Conservation (phyloP, 2,888 invertebrate genomes). For the Drosophila fulvimacula region DNA sequence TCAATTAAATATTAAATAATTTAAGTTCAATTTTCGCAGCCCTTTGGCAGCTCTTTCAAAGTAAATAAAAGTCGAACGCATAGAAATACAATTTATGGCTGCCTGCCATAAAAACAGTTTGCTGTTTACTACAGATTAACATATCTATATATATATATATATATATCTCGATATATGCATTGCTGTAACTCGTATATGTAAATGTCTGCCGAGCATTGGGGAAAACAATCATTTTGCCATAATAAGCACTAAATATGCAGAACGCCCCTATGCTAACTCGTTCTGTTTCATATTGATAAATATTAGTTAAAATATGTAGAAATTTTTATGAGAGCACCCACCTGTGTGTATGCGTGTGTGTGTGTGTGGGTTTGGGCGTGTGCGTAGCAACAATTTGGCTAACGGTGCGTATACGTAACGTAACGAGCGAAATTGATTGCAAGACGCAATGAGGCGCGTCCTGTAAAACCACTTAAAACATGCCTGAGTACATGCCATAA, state of each 20-base stretch:
- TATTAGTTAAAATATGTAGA: conserved; percentile 79
- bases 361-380: conserved; percentile 18
- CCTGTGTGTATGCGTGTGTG: conserved; percentile 40
- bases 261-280: conserved; percentile 50
- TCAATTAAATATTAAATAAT: conserved; percentile 14
- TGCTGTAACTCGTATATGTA: conserved; percentile 46
- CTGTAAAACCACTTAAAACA: conserved; percentile 84
- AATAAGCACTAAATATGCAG: conserved; percentile 79
- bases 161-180: not conserved
- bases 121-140: conserved; percentile 1
- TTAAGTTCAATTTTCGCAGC: not conserved
- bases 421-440: conserved; percentile 81
- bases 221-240: conserved; percentile 78
- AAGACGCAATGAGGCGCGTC: conserved; percentile 83
- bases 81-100: conserved; percentile 33
- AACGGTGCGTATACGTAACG: conserved; percentile 66
- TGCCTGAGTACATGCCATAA: conserved; percentile 83
- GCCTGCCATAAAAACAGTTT: conserved; percentile 21
- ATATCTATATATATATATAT: not conserved
- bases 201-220: conserved; percentile 51
- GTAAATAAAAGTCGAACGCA: conserved; percentile 16
- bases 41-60: conserved; percentile 7
- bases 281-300: conserved; percentile 63
- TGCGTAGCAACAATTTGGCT: conserved; percentile 25
- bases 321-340: conserved; percentile 39